Base-by-base conservation (phyloP, 2,113 vertebrate genomes). In the Neolamprologus ventralis region DNA sequence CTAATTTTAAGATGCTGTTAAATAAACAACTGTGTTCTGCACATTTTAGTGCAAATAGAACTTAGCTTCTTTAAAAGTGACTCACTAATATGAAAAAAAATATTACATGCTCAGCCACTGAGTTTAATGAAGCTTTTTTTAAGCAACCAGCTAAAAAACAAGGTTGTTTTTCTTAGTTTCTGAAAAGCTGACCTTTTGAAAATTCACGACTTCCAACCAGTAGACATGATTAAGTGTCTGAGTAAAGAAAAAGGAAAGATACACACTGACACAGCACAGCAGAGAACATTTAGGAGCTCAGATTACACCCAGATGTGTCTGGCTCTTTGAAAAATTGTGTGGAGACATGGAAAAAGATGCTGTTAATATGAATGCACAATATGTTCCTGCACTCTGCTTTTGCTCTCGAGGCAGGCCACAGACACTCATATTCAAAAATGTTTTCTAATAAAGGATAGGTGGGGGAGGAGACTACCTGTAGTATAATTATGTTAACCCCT, bases 161-260 rank as follows among this genome's bases (percentile, higher is more conserved):
- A 57, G 47, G 33, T 21, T 71, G 53, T 71, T 88, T 86, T 81
- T 79, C 82, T 83, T 51, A 10, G 35, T 60, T 83, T 31, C 40
- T 54, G 45, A 84, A 85, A 14, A 58, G 49, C 79, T 88, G 91
- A 93, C 91, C 91, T 90, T 93, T 91, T 78, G n/a, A 89, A 79
- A 85, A 85, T 83, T 87, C 21, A 85, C 28, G 9, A 45, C 40
- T 84, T 71, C 87, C 5, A 23, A 26, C 33, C 12, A 5, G 26
- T 14, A 80, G 23, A 35, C 9, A 54, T 2, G 13, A 85, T 57
- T 88, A n/a, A 81, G 63, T 54, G 31, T 86, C 80, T 35, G 2
- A 68, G 9, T 35, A 57, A 73, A 55, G 14, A 60, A 68, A 65
- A 33, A 28, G 2, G 13, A 75, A 26, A 33, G n/a, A 79, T 12